A percentile compares a stretch with the other conserved stretches of the same genome.
These are phyloP conservation scores for Sarcophaga caerulescens DNA, from an alignment of 2,888 invertebrate species.

Conservation along the genomic window DNA sequence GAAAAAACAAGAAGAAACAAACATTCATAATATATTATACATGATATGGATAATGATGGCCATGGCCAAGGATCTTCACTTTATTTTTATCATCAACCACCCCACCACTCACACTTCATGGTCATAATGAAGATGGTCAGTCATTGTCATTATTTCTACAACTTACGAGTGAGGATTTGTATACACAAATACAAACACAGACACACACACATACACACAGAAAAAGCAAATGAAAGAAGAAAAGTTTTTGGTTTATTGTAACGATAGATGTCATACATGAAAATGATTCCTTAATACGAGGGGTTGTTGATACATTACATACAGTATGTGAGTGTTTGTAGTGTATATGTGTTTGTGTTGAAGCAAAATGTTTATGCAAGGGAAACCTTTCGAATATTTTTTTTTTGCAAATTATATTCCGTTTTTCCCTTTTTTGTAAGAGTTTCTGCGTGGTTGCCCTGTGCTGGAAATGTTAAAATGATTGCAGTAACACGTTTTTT, in stretches of 20 bases:
- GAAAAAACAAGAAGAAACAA: neutral
- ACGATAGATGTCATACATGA: conserved; percentile 4
- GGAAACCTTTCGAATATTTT: neutral
- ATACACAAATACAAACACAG: no score
- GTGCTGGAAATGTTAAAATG: conserved; percentile 71
- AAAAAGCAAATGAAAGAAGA: neutral
- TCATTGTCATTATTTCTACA: neutral
- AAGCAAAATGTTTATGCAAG: no score
- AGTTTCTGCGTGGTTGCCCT: neutral
- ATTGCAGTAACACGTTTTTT: conserved; percentile 74
- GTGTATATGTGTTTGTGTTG: neutral
- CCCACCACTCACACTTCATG: neutral
- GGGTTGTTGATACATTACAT: conserved; percentile 8
- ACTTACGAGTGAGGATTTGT: neutral
- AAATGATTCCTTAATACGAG: conserved; percentile 33
- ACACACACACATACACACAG: neutral
- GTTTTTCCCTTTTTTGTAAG: neutral
- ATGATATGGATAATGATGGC: neutral
- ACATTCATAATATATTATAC: conserved; percentile 30
- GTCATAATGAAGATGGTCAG: neutral
- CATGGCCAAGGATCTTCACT: neutral
- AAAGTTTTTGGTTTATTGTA: neutral
- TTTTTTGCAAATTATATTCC: neutral
- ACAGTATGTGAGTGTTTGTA: neutral
- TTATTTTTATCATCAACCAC: neutral